Evolutionary conservation across 2,888 invertebrate genomes (phyloP).

Genomic region (Mesodorylaimus sp.): DNA sequence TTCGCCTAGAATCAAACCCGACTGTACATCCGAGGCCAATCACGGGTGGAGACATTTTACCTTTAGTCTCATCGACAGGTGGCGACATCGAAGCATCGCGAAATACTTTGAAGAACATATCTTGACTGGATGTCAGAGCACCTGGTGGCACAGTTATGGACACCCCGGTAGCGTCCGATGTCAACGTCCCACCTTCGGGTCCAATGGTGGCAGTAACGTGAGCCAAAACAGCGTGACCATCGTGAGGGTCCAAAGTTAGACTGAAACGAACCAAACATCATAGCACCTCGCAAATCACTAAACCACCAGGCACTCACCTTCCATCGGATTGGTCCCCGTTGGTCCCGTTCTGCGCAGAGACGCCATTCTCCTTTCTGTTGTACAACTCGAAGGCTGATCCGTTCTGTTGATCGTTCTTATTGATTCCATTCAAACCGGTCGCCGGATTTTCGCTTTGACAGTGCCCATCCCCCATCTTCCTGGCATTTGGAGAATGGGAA

Average conservation of each 20-base stretch:
- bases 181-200: slow-evolving; percentile 57
- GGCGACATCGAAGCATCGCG: slow-evolving; percentile 50
- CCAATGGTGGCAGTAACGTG: slow-evolving; percentile 45
- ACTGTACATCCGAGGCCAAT: background rate
- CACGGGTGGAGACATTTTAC: slow-evolving; percentile 36
- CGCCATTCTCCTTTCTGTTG: slow-evolving; percentile 51
- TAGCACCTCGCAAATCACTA: no score
- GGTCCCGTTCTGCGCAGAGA: slow-evolving; percentile 17
- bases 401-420: background rate
- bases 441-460: background rate
- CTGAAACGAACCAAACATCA: no score
- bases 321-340: no score
- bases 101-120: slow-evolving; percentile 65
- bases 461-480: no score
- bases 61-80: slow-evolving; percentile 72
- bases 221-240: slow-evolving; percentile 24
- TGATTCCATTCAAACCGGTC: background rate
- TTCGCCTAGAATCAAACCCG: slow-evolving; percentile 49
- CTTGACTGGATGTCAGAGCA: slow-evolving; percentile 64
- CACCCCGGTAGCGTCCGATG: slow-evolving; percentile 73
- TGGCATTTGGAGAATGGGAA: no score
- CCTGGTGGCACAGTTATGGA: slow-evolving; percentile 69
- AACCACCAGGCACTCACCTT: no score
- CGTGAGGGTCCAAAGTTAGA: slow-evolving; percentile 13
- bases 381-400: slow-evolving; percentile 81